Evolutionary conservation across 2,888 invertebrate species (phyloP).

Genomic region (Nowickia ferox): DNA sequence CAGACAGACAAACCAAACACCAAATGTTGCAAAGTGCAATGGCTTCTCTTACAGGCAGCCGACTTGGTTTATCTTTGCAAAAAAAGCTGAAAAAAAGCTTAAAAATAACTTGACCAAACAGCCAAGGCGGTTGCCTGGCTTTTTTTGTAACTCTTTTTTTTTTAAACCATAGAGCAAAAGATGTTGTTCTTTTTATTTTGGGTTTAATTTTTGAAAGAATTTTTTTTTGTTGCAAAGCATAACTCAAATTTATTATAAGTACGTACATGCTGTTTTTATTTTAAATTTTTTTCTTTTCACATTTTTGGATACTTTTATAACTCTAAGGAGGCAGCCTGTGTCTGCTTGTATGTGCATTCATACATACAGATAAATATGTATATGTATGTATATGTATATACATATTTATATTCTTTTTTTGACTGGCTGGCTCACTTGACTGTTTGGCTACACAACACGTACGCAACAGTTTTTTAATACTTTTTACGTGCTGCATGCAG

Average conservation of each 20-base stretch:
- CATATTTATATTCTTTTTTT: background rate
- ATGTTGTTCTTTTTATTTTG: constrained; percentile 61
- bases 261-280: constrained; percentile 58
- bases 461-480: constrained; percentile 70
- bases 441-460: constrained; percentile 70
- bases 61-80: constrained; percentile 39
- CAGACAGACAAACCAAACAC: constrained; percentile 47
- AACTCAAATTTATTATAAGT: constrained; percentile 69
- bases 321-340: constrained; percentile 38
- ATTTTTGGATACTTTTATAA: constrained; percentile 50
- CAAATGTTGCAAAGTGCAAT: constrained; percentile 74
- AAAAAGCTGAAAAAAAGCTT: constrained; percentile 10
- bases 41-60: constrained; percentile 68
- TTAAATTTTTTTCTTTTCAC: background rate
- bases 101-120: constrained; percentile 55
- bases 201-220: constrained; percentile 40
- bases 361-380: constrained; percentile 3
- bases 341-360: constrained; percentile 35
- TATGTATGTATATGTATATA: constrained; percentile 1
- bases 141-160: constrained; percentile 28
- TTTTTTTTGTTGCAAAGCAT: constrained; percentile 63
- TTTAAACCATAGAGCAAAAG: constrained; percentile 56
- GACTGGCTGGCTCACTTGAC: constrained; percentile 46
- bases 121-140: constrained; percentile 26
- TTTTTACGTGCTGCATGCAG: constrained; percentile 71